A percentile compares a stretch with the other conserved stretches of the same genome.
phyloP scores from a whole-genome alignment of 2,797 vertebrate species.

The Miichthys miiuy region DNA sequence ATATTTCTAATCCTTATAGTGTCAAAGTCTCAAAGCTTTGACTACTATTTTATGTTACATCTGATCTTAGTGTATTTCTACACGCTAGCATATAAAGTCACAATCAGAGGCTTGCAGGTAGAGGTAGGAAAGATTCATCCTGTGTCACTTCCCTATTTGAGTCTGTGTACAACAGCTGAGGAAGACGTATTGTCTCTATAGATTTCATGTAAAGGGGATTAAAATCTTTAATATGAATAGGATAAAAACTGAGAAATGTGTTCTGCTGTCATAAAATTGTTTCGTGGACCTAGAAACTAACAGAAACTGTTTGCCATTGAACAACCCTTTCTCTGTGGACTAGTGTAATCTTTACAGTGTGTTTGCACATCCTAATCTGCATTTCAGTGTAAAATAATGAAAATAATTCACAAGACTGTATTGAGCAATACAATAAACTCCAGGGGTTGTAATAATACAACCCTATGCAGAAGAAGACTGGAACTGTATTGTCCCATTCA shows the following conservation, averaged over 20 bases:
- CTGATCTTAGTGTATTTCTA: not conserved
- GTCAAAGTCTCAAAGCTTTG: not conserved
- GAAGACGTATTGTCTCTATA: not conserved
- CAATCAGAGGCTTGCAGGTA: not conserved
- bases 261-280: not conserved
- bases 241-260: not conserved
- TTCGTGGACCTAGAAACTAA: not conserved
- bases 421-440: not conserved
- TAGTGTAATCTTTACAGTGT: not conserved
- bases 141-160: not conserved
- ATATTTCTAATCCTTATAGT: not conserved
- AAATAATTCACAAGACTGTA: not conserved
- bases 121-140: not conserved
- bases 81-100: not conserved
- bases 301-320: not conserved
- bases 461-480: not conserved
- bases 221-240: not conserved
- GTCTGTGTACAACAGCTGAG: not conserved
- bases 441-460: not conserved
- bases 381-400: not conserved
- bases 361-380: slow-evolving; percentile 3
- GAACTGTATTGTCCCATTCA: not conserved
- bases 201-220: not conserved
- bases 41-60: not conserved
- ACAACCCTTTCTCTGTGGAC: not conserved